These are phyloP conservation scores for Aspiorhynchus laticeps DNA, from an alignment of 2,113 vertebrate species.

Conservation along the genomic window DNA sequence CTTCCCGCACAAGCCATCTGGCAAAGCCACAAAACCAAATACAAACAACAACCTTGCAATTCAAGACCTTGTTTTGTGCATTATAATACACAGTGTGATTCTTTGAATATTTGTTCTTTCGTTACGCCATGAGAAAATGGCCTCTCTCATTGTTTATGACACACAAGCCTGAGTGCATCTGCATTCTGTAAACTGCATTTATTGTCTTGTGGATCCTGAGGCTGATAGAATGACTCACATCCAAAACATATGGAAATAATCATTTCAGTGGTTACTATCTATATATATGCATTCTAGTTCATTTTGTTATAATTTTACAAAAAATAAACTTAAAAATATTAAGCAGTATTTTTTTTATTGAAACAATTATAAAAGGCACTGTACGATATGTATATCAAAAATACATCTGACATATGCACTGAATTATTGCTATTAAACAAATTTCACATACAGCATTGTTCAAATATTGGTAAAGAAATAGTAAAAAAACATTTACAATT, in stretches of 20 bases:
- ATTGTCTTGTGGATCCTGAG: constrained; percentile 7
- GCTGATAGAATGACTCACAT: neutral
- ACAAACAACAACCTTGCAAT: constrained; percentile 43
- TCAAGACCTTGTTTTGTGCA: constrained; percentile 51
- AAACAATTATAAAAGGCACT: neutral
- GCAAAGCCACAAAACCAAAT: constrained; percentile 56
- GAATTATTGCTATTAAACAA: too few relatives aligned
- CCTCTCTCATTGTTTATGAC: constrained; percentile 44
- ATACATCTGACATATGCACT: too few relatives aligned
- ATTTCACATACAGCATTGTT: too few relatives aligned
- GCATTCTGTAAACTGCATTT: constrained; percentile 39
- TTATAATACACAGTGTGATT: constrained; percentile 39
- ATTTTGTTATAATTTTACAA: neutral
- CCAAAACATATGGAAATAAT: constrained; percentile 21
- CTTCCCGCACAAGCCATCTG: constrained; percentile 55
- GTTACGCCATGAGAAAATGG: constrained; percentile 28
- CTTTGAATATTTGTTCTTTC: constrained; percentile 19
- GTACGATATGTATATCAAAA: too few relatives aligned
- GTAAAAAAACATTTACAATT: too few relatives aligned
- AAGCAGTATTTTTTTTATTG: neutral
- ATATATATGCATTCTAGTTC: neutral
- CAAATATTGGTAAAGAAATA: too few relatives aligned
- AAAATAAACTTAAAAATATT: neutral
- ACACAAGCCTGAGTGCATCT: constrained; percentile 22
- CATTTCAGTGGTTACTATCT: neutral